Base-by-base conservation (phyloP, 2,797 vertebrate species). In the Eulemur rubriventer region DNA sequence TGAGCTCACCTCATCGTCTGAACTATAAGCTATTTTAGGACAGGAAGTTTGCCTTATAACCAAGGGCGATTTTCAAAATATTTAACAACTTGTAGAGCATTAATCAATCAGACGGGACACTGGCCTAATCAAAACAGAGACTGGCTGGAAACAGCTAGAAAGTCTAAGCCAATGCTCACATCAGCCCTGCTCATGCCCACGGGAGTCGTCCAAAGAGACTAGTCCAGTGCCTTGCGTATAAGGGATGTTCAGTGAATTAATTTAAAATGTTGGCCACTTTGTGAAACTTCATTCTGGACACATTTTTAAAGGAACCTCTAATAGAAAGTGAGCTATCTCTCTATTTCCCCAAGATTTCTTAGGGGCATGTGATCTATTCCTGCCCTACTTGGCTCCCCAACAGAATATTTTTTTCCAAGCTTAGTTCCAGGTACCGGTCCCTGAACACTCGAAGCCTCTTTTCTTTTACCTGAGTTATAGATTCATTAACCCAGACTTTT, bases 401-500 rank as follows among this genome's bases (percentile, higher is more conserved):
- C 38, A 88, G 63, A 92, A 78, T 50, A 12, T 46, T 30, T 89
- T 89, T 96, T 84, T 65, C 89, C 26, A 80, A 95, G 59, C 55
- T 92, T 89, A 50, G 79, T n/a, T 67, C 83, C 69, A 89, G 81
- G 89, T 82, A n/a, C 69, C 2, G 28, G 73, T 97, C 95, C 93
- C 96, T 79, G 11, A 97, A 83, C 80, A 96, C 94, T 50, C 24
- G 61, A 95, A 96, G 94, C 93, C 96, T 97, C 95, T 86, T 97
- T 97, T 94, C 79, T 93, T 95, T 95, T 83, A 95, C 89, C 92
- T 83, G 88, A 96, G 86, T 95, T 96, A 94, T 81, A 92, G 97
- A 97, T 89, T 97, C 98, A 98, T 97, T 98, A 97, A 96, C 98
- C 97, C 97, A 97, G 97, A 97, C 97, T 95, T 96, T 96, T 80